phyloP scores from a whole-genome alignment of 2,888 invertebrate genomes.

The Trissolcus japonicus region DNA sequence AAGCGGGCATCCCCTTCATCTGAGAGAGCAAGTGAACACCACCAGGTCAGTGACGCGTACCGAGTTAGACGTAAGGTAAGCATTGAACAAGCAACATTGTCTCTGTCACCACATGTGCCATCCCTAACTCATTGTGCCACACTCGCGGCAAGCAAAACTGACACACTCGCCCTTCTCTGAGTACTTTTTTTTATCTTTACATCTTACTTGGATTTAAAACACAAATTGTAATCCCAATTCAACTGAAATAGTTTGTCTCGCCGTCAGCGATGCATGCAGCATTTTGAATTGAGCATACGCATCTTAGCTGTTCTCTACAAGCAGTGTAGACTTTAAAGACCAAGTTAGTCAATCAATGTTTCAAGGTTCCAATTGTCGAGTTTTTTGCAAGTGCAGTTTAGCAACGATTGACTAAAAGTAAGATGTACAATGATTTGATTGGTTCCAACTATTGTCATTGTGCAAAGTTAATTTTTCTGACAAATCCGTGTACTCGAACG shows the following conservation, averaged over 20 bases:
- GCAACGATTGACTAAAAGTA: too few species aligned
- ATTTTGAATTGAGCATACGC: slow-evolving; percentile 62
- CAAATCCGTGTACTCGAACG: too few species aligned
- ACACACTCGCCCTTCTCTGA: slow-evolving; percentile 34
- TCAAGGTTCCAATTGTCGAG: too few species aligned
- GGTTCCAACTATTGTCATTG: too few species aligned
- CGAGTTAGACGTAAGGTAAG: slow-evolving; percentile 75
- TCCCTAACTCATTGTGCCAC: slow-evolving; percentile 67
- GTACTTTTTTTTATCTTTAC: slow-evolving; percentile 6
- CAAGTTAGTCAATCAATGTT: too few species aligned
- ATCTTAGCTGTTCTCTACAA: slow-evolving; percentile 64
- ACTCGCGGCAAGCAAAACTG: slow-evolving; percentile 62
- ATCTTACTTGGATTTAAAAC: background rate
- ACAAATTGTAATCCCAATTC: background rate
- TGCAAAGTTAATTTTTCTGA: too few species aligned
- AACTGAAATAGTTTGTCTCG: background rate
- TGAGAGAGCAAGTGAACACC: slow-evolving; percentile 79
- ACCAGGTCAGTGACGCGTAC: slow-evolving; percentile 75
- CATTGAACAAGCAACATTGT: slow-evolving; percentile 76
- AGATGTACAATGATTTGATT: too few species aligned
- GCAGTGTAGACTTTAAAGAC: slow-evolving; percentile 58
- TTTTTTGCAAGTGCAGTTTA: too few species aligned
- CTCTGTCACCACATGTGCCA: slow-evolving; percentile 75
- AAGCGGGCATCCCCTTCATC: slow-evolving; percentile 95
- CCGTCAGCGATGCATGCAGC: slow-evolving; percentile 33